Evolutionary conservation across 2,888 invertebrate species (phyloP), one percentile per base, ranked within the genome.

Genomic region (Ectropis crepuscularia): DNA sequence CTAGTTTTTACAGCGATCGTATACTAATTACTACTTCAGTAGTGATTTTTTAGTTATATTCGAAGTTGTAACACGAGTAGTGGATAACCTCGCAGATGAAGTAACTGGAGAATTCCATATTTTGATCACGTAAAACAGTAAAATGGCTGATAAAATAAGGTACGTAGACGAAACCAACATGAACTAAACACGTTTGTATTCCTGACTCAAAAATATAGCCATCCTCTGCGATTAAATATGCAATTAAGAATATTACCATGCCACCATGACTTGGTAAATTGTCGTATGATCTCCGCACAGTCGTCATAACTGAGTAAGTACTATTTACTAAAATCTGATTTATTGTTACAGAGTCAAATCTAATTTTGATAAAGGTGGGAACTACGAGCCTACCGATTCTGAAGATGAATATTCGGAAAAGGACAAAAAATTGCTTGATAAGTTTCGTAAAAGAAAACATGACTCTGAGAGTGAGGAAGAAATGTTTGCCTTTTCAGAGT

Each of bases 401-500:
- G 96, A 96, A 78, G 94, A 96, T 76, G 96, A 96, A 69, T 96
- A 95, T 77, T 94, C 95, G 55, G 94, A 94, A 65, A 93, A 93
- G 58, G 96, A 96, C 78, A 95, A 94, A 67, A 86, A 89, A 67
- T 81, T 96, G 6, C 78, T 96, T 51, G 89, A 94, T 39, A 95
- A 95, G 80, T 93, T 95, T 0, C 92, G 94, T 6, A 93, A 94
- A 74, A 85, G 89, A 67, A 90, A 91, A 69, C 87, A 88, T 71
- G 91, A 94, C 67, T 94, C 93, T 16, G 94, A 94, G 11, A 93
- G 94, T 74, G 94, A 94, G 75, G 94, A 94, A 69, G 96, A 96
- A 86, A 90, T 96, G 50, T 93, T 95, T 78, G 94, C 93, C 0
- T 95, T 96, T 71, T 93, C 92, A 6, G 92, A 89, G 45, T 89